Evolutionary conservation across 2,113 vertebrate genomes (phyloP), one percentile per base, ranked within the genome.

Genomic region (Micronycteris hirsuta): DNA sequence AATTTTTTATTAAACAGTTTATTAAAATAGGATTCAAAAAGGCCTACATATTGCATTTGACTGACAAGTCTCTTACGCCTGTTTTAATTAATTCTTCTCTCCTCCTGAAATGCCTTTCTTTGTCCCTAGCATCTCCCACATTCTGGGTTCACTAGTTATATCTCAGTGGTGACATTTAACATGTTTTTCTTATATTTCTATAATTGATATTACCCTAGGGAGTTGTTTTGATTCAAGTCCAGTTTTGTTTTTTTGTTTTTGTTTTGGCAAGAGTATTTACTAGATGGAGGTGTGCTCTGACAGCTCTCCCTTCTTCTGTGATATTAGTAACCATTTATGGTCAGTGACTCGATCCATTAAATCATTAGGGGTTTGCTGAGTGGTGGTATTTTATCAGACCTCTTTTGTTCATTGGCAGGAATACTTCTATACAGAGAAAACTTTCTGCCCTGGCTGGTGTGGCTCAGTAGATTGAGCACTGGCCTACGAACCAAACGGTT

Each of bases 1-100:
- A 54, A 38, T 58, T 86, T 76, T 83, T 93, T 73, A 82, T 80
- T 86, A 67, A 93, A 82, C 33, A 95, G 3, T 49, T 94, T 83
- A 81, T 65, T 90, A 92, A 96, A 91, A 92, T 63, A 89, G 38
- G 38, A 80, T 47, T 47, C 26, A 93, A 92, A 73, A 94, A 91
- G 26, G 47, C 77, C n/a, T 73, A 71, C 12, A 85, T 31, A 43
- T 8, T 52, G 36, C 24, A 90, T 84, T 95, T 97, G 90, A 73
- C 9, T 78, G 56, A 76, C 20, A 38, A 36, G 16, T 88, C 38
- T 96, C 22, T 26, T 63, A 36, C 20, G 11, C 33, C 14, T 33
- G 24, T 63, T 94, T 96, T 70, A 70, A 94, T 68, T 56, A 76
- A 77, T 85, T 89, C 41, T 26, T 87, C 43, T 63, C 6, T 81